Evolutionary conservation across 2,113 vertebrate genomes (phyloP), one percentile per base, ranked within the genome.

Genomic region (Corythornis madagascariensis): DNA sequence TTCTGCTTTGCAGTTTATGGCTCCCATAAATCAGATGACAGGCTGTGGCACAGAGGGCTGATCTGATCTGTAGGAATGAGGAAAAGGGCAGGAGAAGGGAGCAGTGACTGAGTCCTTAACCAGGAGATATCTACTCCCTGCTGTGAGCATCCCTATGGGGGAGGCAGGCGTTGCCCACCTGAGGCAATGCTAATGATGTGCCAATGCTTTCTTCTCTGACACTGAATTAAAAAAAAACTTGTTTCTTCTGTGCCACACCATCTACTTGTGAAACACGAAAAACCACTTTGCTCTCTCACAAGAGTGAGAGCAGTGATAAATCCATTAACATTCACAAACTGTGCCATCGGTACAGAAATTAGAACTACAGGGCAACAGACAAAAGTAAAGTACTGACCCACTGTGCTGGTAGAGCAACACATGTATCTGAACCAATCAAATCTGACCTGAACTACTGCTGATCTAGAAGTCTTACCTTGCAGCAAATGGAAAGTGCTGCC

Each of bases 1-100:
- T 80, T 94, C 90, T 95, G 65, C 80, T 94, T 92, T 81, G 70
- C 76, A 40, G 76, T 95, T 94, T 95, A 96, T 86, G 67, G 71
- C 60, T 94, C 75, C 90, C 72, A 74, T 96, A 96, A 95, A 95
- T 95, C 93, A 50, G 42, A 47, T 66, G 88, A 71, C 83, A 66
- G 79, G 60, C 90, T 77, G 52, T 80, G 50, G 75, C 75, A 86
- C 77, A 67, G 72, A 77, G 60, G 64, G 78, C 88, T 86, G 92
- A 91, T 95, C 74, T 4, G 9, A 80, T 87, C 89, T 91, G 35
- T 82, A 55, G 47, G 79, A 91, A 86, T 0, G 2, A 56, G 42
- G 67, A 80, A 76, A 29, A 6, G 74, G 38, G 33, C 7, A 4
- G 75, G 50, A 89, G 55, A 87, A 91, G 45, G 64, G 66, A 91